Base-by-base conservation (phyloP, 1,140 invertebrate species). In the Halesus radiatus region DNA sequence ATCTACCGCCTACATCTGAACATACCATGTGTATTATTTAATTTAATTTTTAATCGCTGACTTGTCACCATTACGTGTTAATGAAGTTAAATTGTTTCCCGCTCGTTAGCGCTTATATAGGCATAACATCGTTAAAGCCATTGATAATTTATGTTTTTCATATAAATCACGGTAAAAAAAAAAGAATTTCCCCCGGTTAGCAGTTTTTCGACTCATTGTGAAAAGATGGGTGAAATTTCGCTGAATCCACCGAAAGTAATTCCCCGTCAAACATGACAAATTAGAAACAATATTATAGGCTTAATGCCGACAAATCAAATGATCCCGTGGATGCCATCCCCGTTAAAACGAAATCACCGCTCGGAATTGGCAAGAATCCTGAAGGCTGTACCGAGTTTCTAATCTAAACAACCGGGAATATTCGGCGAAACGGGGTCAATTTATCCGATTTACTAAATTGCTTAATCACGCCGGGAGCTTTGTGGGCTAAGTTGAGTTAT, bases 261-360 rank as follows among this genome's bases (percentile, higher is more conserved):
- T 66, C 8, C 62, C 60, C 22, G 75, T 80, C 79, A 80, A 77
- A 80, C 37, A 70, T 77, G 74, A 77, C 74, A 66, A 80, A 80
- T 80, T 70, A 54, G 73, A 77, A 80, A 80, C 75, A 80, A 77
- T 77, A 80, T 80, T 77, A 80, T 45, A 60, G 75, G 56, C 58
- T 70, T 75, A 54, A 37, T 78, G 6, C 50, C 53, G 52, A 66
- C 75, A 77, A 81, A 78, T 81, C 80, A 72, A 81, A 78, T 81
- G 75, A 73, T 18, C 54, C 66, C 58, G n/a, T 37, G 18, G 56
- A 73, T 73, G 70, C 78, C 73, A 81, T 81, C 76, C 45, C 72
- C 74, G 53, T 50, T n/a, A 16, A 79, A 81, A 81, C 62, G 60
- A 79, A 75, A 81, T 81, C 78, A 74, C 56, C 37, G 22, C 6